These are phyloP conservation scores for Scaptomyza polygonia DNA, from an alignment of 2,888 invertebrate species.

Conservation along the genomic window DNA sequence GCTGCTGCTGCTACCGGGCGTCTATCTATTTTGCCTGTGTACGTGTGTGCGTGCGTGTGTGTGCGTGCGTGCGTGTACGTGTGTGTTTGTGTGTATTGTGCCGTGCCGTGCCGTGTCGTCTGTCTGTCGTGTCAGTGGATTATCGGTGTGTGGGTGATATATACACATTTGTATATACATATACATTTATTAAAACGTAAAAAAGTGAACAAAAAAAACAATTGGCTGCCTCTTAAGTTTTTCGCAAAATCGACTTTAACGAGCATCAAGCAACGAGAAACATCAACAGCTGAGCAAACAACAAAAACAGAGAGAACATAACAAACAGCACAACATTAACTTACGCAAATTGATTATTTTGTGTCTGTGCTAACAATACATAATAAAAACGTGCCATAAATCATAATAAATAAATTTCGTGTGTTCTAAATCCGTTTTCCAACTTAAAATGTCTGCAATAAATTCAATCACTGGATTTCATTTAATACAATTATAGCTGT, in stretches of 20 bases:
- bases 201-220: conserved; percentile 14
- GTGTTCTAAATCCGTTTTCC: conserved; percentile 38
- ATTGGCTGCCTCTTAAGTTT: conserved; percentile 22
- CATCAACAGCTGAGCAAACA: conserved; percentile 35
- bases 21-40: conserved; percentile 19
- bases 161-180: neutral
- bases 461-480: conserved; percentile 54
- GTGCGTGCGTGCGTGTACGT: conserved; percentile 3
- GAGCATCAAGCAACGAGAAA: conserved; percentile 35
- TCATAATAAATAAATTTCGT: conserved; percentile 41
- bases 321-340: conserved; percentile 1
- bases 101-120: conserved; percentile 2
- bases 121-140: conserved; percentile 1
- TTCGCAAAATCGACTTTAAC: conserved; percentile 33
- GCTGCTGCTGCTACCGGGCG: conserved; percentile 40
- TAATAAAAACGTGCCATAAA: conserved; percentile 49
- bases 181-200: conserved; percentile 11
- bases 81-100: conserved; percentile 3
- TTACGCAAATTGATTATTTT: conserved; percentile 22
- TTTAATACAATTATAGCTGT: conserved; percentile 46
- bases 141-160: conserved; percentile 12
- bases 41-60: conserved; percentile 14
- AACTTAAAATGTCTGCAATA: conserved; percentile 59
- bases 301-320: conserved; percentile 18
- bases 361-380: conserved; percentile 15